phyloP scores from a whole-genome alignment of 2,797 vertebrate species.

The Gymnothorax reevesii region DNA sequence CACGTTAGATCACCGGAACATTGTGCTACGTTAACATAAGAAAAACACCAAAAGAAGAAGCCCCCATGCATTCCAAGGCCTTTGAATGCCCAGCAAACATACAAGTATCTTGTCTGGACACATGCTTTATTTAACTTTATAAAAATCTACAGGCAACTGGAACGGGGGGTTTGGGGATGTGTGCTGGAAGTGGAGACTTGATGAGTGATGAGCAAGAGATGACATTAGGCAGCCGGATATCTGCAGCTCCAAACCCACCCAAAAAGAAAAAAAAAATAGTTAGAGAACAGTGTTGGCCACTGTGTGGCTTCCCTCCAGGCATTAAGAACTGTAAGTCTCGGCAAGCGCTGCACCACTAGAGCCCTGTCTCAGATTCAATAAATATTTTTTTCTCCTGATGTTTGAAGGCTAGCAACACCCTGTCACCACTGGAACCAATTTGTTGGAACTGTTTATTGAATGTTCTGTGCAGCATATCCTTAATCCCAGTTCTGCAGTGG shows the following conservation, averaged over 20 bases:
- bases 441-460: neutral
- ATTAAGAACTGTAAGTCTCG: neutral
- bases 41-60: neutral
- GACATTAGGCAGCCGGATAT: neutral
- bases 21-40: conserved; percentile 25
- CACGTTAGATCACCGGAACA: neutral
- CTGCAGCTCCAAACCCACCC: neutral
- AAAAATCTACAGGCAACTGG: neutral
- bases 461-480: neutral
- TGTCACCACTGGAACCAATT: neutral
- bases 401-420: neutral
- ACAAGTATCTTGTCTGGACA: neutral
- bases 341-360: neutral
- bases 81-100: neutral
- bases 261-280: neutral
- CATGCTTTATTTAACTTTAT: neutral
- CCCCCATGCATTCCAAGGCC: neutral
- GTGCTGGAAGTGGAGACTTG: neutral
- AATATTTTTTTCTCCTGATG: neutral
- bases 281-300: neutral
- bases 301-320: neutral
- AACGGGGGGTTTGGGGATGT: neutral
- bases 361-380: too few species aligned
- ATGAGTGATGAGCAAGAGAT: neutral
- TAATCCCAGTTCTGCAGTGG: neutral